Base-by-base conservation (phyloP, 2,797 vertebrate species). In the Sebastes melanostomus region DNA sequence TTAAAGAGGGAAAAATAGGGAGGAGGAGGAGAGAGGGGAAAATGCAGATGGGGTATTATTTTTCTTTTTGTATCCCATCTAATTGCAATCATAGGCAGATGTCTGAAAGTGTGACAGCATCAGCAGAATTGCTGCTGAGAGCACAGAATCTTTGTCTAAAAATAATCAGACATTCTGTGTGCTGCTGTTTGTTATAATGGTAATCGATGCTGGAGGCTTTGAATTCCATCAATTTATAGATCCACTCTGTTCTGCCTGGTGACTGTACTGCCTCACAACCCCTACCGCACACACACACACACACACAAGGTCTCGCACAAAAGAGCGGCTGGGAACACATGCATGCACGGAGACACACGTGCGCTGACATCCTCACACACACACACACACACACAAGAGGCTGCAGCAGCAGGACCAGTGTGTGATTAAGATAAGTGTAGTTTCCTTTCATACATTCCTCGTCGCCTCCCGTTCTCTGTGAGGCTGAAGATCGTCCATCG, bases 221-320 rank as follows among this genome's bases (percentile, higher is more conserved):
- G 98, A 97, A 98, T 99, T 97, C 97, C 98, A 98, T 99, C 98
- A 98, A 99, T 99, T 96, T 99, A 99, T 99, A 97, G 98, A 99
- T 99, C 97, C 96, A 97, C 95, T 96, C 97, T 96, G 97, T 97
- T 97, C 97, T 98, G 98, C 97, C 97, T 97, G 96, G 97, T 95
- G 96, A 98, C 97, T 97, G 97, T 97, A 95, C 95, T 92, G 93
- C 96, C 93, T 94, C 94, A 91, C 93, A 94, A 92, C 93, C 94
- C 94, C 94, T 91, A 90, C 92, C 56, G 24, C 89, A 89, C 55
- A 86, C 25, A 55, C 85, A 90, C 86, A 84, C 38, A 91, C 76
- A 27, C 87, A 82, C 20, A 85, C 54, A 72, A 80, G 81, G 75
- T 87, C 90, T 91, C 29, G 22, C 86, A 92, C 87, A 90, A 85